phyloP scores from a whole-genome alignment of 2,113 vertebrate genomes.

The Scomber colias region DNA sequence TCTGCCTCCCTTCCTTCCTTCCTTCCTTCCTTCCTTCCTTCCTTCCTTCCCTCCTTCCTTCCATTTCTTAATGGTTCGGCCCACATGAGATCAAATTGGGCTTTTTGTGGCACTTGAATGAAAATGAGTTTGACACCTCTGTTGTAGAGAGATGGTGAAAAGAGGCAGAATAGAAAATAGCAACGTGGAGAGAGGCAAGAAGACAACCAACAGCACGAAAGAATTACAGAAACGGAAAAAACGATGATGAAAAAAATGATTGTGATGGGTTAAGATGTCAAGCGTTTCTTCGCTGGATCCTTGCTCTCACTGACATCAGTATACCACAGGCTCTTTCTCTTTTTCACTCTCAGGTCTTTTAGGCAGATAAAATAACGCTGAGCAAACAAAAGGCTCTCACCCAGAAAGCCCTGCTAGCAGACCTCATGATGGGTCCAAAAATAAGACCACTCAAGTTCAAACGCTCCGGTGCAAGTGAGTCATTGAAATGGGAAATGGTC shows the following conservation, averaged over 20 bases:
- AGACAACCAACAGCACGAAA: not conserved
- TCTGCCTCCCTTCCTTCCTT: too few species aligned
- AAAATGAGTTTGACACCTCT: too few species aligned
- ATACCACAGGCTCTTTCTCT: not conserved
- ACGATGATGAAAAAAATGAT: not conserved
- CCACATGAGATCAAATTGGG: too few species aligned
- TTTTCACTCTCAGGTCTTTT: not conserved
- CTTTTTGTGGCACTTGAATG: too few species aligned
- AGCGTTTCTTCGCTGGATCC: accelerated
- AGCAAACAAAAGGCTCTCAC: not conserved
- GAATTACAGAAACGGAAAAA: not conserved
- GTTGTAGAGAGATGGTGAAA: not conserved
- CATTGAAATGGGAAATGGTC: not conserved
- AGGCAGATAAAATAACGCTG: not conserved
- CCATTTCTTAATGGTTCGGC: too few species aligned
- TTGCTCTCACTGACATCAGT: not conserved
- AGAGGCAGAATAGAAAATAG: not conserved
- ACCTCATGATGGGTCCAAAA: conserved; percentile 14
- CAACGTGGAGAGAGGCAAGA: not conserved
- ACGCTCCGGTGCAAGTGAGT: conserved; percentile 22
- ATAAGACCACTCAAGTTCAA: conserved; percentile 34
- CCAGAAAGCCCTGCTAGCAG: not conserved
- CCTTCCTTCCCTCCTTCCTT: too few species aligned
- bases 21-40: too few species aligned
- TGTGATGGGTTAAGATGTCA: not conserved